A percentile compares a stretch with the other conserved stretches of the same genome.
phyloP scores from a whole-genome alignment of 2,888 invertebrate species.

The Drosophila koepferae region DNA sequence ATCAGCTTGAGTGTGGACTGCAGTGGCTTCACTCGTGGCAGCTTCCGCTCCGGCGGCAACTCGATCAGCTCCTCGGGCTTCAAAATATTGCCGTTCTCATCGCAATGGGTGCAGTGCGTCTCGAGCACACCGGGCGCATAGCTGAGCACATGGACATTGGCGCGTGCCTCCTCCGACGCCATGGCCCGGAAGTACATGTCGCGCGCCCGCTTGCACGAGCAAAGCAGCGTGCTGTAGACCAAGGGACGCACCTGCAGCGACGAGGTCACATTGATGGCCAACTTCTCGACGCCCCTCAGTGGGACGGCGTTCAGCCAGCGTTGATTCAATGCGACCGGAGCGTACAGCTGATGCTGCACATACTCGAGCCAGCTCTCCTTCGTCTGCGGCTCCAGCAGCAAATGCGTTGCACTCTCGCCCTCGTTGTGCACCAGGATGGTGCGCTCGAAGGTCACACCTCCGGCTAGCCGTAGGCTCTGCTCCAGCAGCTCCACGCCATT shows the following conservation, averaged over 20 bases:
- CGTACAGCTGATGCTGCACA: constrained; percentile 75
- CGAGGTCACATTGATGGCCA: constrained; percentile 81
- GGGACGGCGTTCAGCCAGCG: constrained; percentile 64
- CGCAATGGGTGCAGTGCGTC: constrained; percentile 67
- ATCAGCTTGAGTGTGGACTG: constrained; percentile 79
- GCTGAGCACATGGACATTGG: constrained; percentile 74
- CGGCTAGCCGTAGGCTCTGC: constrained; percentile 52
- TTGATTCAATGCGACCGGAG: constrained; percentile 79
- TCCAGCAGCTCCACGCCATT: constrained; percentile 85
- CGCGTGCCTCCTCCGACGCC: constrained; percentile 72
- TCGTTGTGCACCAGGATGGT: constrained; percentile 82
- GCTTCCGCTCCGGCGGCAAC: constrained; percentile 38
- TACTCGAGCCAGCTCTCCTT: constrained; percentile 68
- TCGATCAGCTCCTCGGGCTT: constrained; percentile 61
- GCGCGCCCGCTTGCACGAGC: constrained; percentile 82
- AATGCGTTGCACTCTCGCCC: constrained; percentile 73
- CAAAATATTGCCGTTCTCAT: constrained; percentile 78
- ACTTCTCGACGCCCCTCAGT: constrained; percentile 59
- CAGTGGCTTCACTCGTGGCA: constrained; percentile 68
- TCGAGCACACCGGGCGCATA: constrained; percentile 79
- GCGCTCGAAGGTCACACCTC: constrained; percentile 60
- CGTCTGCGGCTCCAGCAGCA: constrained; percentile 77
- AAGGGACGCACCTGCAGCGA: constrained; percentile 76
- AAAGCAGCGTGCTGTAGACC: constrained; percentile 71
- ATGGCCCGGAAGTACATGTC: constrained; percentile 84